These are phyloP conservation scores for Ageneiosus marmoratus DNA, from an alignment of 2,113 vertebrate genomes.

Conservation along the genomic window DNA sequence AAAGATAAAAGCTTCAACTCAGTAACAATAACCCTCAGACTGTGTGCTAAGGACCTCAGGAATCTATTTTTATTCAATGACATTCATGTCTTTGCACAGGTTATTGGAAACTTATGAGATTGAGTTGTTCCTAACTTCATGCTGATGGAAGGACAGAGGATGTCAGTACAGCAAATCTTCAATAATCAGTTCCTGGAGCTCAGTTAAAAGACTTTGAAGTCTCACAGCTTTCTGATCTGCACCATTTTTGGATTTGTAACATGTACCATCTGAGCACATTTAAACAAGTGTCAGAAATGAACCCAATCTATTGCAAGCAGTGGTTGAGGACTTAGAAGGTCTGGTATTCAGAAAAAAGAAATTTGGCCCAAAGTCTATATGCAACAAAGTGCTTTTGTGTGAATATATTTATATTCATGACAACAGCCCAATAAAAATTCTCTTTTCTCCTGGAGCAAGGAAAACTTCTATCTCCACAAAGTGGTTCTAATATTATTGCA, in stretches of 20 bases:
- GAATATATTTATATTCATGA: conserved; percentile 32
- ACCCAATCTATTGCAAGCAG: conserved; percentile 23
- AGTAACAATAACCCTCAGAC: conserved; percentile 16
- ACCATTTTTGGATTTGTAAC: conserved; percentile 12
- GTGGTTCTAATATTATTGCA: conserved; percentile 20
- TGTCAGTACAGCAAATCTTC: conserved; percentile 42
- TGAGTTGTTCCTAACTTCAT: conserved; percentile 40
- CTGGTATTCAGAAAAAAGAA: neutral
- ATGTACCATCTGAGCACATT: neutral
- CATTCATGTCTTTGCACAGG: conserved; percentile 11
- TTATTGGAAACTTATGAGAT: conserved; percentile 38
- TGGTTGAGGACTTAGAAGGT: neutral
- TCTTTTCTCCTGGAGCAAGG: conserved; percentile 18
- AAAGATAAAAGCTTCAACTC: conserved; percentile 11
- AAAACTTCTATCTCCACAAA: conserved; percentile 25
- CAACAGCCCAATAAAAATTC: conserved; percentile 13
- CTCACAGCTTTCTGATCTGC: conserved; percentile 19
- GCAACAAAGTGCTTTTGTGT: conserved; percentile 7
- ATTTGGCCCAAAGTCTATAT: conserved; percentile 15
- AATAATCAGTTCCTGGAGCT: conserved; percentile 41
- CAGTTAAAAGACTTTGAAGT: conserved; percentile 30
- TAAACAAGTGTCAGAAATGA: conserved; percentile 6
- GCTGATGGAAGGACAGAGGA: conserved; percentile 34
- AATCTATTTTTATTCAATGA: conserved; percentile 31
- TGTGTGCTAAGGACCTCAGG: conserved; percentile 9